These are phyloP conservation scores for Eumerus sabulonum DNA, from an alignment of 2,888 invertebrate species.

Conservation along the genomic window DNA sequence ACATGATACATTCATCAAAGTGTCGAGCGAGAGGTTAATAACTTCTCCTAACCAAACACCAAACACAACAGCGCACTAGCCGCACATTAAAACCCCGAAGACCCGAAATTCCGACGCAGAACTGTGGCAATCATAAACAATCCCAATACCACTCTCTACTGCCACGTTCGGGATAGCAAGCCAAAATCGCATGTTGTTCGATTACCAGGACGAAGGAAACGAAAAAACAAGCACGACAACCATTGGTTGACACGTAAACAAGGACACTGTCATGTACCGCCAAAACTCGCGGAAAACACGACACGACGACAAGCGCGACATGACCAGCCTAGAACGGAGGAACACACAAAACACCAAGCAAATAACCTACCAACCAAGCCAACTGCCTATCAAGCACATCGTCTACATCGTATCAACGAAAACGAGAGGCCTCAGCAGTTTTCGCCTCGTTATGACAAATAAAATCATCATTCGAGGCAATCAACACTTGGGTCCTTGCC, in stretches of 20 bases:
- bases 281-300: conserved; percentile 65
- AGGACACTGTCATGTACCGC: conserved; percentile 56
- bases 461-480: conserved; percentile 60
- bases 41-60: too few relatives aligned
- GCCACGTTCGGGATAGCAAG: conserved; percentile 17
- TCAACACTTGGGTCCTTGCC: conserved; percentile 59
- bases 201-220: conserved; percentile 37
- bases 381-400: neutral
- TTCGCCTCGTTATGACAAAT: conserved; percentile 60
- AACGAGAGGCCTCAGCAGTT: conserved; percentile 64
- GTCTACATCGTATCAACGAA: too few relatives aligned
- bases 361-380: conserved; percentile 12
- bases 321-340: conserved; percentile 4
- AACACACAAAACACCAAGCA: conserved; percentile 22
- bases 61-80: conserved; percentile 1
- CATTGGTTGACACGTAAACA: conserved; percentile 48
- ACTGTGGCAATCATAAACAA: conserved; percentile 24
- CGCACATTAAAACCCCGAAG: conserved; percentile 19
- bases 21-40: too few relatives aligned
- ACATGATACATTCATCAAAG: neutral
- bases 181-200: conserved; percentile 66
- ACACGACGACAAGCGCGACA: conserved; percentile 35
- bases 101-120: conserved; percentile 45
- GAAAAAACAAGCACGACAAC: too few relatives aligned
- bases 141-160: conserved; percentile 5